Conservation (phyloP, 2,797 vertebrate species). For the Syndactyla subalaris region DNA sequence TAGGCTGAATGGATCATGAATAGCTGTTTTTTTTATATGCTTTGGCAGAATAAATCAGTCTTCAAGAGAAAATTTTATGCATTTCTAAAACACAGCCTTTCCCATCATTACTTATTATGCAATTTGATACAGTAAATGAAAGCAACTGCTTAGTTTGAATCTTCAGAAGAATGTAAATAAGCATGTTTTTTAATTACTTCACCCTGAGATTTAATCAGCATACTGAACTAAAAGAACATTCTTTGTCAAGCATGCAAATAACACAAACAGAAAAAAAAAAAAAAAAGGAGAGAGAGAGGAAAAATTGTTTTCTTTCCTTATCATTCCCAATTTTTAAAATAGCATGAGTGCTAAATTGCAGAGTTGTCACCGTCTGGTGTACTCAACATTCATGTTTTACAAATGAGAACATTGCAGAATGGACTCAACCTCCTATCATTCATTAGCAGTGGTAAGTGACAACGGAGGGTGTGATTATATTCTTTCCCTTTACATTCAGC, state of each 20-base stretch:
- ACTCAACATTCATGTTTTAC: neutral
- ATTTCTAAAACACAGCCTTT: neutral
- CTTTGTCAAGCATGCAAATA: neutral
- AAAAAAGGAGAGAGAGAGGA: neutral
- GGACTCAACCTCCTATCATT: neutral
- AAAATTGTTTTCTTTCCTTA: neutral
- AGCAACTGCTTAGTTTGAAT: neutral
- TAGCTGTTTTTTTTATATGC: neutral
- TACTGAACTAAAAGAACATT: neutral
- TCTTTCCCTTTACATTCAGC: neutral
- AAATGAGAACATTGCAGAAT: neutral
- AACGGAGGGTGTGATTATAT: neutral
- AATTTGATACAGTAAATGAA: neutral
- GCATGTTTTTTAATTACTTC: neutral
- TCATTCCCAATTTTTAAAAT: neutral
- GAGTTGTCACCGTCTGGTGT: neutral
- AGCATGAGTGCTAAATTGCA: neutral
- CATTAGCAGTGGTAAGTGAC: neutral
- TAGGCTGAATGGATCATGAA: neutral
- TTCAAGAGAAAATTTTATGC: neutral
- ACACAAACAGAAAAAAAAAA: neutral
- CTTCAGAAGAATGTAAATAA: neutral
- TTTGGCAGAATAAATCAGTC: neutral
- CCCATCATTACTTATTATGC: neutral
- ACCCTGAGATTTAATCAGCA: neutral